These are phyloP conservation scores for Liparis tanakae DNA, from an alignment of 2,797 vertebrate species.

Conservation along the genomic window DNA sequence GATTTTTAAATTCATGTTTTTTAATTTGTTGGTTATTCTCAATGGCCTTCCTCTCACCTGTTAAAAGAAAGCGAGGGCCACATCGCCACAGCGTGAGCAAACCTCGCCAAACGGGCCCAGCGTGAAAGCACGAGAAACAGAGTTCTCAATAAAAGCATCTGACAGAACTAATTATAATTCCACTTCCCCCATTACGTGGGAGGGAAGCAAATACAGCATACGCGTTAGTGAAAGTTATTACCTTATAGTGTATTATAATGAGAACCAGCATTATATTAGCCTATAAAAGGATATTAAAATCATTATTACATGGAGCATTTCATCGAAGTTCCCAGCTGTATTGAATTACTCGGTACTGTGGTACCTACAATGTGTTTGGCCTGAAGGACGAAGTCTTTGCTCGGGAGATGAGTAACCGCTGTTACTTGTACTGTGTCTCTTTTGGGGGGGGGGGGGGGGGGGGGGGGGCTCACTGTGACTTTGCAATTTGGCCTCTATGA, in stretches of 20 bases:
- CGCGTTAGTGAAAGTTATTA: slow-evolving; percentile 35
- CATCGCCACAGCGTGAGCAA: slow-evolving; percentile 11
- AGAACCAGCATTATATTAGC: slow-evolving; percentile 20
- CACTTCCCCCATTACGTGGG: background rate
- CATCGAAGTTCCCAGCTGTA: slow-evolving; percentile 7
- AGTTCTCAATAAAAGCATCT: slow-evolving; percentile 24
- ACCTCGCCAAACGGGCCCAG: background rate
- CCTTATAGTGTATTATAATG: slow-evolving; percentile 41
- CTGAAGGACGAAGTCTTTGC: slow-evolving; percentile 24
- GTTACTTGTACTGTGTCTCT: slow-evolving; percentile 19
- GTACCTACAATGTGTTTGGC: slow-evolving; percentile 14
- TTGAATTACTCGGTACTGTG: slow-evolving; percentile 1
- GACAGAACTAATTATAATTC: slow-evolving; percentile 48
- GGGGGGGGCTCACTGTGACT: slow-evolving; percentile 24
- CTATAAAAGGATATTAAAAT: slow-evolving; percentile 38
- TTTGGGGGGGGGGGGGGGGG: background rate
- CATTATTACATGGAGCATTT: slow-evolving; percentile 26
- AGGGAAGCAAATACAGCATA: slow-evolving; percentile 24
- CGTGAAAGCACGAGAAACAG: background rate
- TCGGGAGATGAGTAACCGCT: slow-evolving; percentile 10
- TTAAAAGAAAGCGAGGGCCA: background rate
- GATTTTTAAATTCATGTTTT: background rate
- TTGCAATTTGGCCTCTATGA: slow-evolving; percentile 19
- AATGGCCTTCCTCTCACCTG: slow-evolving; percentile 5
- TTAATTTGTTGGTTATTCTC: background rate